A percentile compares a stretch with the other conserved stretches of the same genome.
phyloP scores from a whole-genome alignment of 2,888 invertebrate species.

The Cacoxenus indagator region DNA sequence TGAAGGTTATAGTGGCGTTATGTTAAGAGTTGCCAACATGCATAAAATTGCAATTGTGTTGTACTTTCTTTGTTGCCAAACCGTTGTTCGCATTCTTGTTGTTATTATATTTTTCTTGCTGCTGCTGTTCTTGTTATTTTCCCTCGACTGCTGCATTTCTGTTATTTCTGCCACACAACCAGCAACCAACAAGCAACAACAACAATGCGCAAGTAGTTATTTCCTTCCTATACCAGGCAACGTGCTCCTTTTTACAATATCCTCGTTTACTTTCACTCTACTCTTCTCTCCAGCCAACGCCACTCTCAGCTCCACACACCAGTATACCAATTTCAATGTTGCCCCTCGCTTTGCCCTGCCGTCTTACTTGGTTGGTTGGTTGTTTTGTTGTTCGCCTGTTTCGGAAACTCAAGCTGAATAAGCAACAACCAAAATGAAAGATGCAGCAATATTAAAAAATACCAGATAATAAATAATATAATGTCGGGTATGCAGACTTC shows the following conservation, averaged over 20 bases:
- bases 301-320: not conserved
- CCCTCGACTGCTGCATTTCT: constrained; percentile 3
- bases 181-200: not conserved
- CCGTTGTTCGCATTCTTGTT: not conserved
- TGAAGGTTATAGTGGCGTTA: constrained; percentile 42
- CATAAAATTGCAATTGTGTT: constrained; percentile 47
- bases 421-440: not conserved
- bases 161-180: not conserved
- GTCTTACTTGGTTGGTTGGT: not conserved
- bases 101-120: constrained; percentile 1
- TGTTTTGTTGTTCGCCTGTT: constrained; percentile 5
- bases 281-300: not conserved
- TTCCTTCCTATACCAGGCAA: constrained; percentile 19
- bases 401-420: constrained; percentile 14
- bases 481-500: constrained; percentile 3
- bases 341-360: not conserved
- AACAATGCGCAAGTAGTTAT: constrained; percentile 32
- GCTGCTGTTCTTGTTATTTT: not conserved
- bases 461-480: constrained; percentile 14
- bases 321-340: too few species aligned
- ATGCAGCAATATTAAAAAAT: constrained; percentile 5
- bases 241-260: not conserved
- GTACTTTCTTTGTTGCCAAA: constrained; percentile 9
- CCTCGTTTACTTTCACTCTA: not conserved
- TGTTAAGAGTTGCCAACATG: constrained; percentile 46